These are phyloP conservation scores for Gallinago nigripennis DNA, from an alignment of 2,797 vertebrate genomes.

Conservation along the genomic window DNA sequence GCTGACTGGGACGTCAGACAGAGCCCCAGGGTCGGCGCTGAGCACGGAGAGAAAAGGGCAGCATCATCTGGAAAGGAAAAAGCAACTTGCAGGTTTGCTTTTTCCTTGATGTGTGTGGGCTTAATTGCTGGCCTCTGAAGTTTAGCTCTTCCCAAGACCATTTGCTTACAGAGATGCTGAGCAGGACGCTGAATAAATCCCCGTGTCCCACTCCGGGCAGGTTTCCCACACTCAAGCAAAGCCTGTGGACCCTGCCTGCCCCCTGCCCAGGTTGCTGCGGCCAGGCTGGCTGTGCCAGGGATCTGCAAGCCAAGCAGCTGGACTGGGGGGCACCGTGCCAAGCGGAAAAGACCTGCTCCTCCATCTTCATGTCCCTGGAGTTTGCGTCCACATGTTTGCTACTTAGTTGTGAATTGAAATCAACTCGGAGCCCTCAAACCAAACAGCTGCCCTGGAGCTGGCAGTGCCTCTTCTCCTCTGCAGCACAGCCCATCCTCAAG, in stretches of 20 bases:
- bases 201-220: neutral
- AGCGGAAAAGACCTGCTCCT: neutral
- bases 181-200: neutral
- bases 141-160: neutral
- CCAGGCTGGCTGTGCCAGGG: neutral
- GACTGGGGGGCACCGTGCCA: neutral
- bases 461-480: neutral
- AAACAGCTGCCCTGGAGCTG: neutral
- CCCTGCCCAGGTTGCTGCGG: neutral
- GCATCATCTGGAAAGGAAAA: neutral
- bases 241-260: neutral
- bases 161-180: neutral
- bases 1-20: neutral
- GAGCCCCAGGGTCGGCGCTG: neutral
- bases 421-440: neutral
- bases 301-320: neutral
- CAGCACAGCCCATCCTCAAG: neutral
- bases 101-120: slow-evolving; percentile 32
- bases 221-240: accelerated
- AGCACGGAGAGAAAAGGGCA: neutral
- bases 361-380: neutral
- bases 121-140: slow-evolving; percentile 24
- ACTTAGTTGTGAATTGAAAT: neutral
- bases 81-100: neutral
- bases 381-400: slow-evolving; percentile 15